These are phyloP conservation scores for Plectropomus leopardus DNA, from an alignment of 2,113 vertebrate genomes.

Conservation along the genomic window DNA sequence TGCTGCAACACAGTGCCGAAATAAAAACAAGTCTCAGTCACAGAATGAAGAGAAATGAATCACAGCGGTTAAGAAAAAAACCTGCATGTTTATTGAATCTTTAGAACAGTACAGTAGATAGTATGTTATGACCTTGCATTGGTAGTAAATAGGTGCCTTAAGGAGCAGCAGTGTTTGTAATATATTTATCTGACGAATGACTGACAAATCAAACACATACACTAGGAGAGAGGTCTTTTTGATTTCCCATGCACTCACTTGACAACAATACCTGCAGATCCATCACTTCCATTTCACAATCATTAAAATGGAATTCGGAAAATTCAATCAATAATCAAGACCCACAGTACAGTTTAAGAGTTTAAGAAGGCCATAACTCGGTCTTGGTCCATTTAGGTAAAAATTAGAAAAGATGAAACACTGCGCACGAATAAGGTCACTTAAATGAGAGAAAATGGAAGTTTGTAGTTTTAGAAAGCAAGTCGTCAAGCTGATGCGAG, in stretches of 20 bases:
- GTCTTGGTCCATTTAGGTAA: constrained; percentile 60
- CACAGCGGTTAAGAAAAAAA: constrained; percentile 56
- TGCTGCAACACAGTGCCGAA: not conserved
- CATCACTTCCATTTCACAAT: constrained; percentile 69
- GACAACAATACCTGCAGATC: constrained; percentile 61
- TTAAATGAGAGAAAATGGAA: constrained; percentile 67
- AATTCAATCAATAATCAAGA: constrained; percentile 53
- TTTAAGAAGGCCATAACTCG: constrained; percentile 38
- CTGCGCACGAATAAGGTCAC: constrained; percentile 57
- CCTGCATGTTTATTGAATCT: constrained; percentile 69
- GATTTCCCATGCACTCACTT: constrained; percentile 50
- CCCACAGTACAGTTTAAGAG: constrained; percentile 60
- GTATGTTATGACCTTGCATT: constrained; percentile 48
- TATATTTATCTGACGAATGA: constrained; percentile 60
- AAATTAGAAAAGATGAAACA: constrained; percentile 41
- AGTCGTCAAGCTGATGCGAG: constrained; percentile 53
- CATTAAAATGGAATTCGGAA: constrained; percentile 52
- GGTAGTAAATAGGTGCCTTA: constrained; percentile 36
- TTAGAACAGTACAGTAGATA: constrained; percentile 64
- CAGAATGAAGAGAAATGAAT: not conserved
- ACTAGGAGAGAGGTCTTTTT: constrained; percentile 48
- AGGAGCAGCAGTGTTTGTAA: constrained; percentile 48
- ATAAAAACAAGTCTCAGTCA: not conserved
- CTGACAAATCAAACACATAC: constrained; percentile 69
- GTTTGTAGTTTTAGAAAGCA: constrained; percentile 41